Percentiles rank a stretch among this genome's conserved stretches.
These are phyloP conservation scores for Sebastes vulpes DNA, from an alignment of 2,797 vertebrate species.

Conservation along the genomic window DNA sequence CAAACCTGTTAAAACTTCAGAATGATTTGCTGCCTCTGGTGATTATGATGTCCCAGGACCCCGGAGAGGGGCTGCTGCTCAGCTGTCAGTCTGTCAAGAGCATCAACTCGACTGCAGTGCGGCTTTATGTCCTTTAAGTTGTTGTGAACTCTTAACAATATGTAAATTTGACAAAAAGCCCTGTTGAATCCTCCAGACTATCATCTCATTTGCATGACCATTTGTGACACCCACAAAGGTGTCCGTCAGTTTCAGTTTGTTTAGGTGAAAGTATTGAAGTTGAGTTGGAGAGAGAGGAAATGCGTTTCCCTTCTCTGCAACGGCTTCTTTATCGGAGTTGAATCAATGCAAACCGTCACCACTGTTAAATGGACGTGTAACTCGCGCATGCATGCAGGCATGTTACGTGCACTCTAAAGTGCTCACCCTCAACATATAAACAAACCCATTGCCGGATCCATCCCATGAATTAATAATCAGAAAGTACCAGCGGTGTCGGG, in stretches of 20 bases:
- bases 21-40: neutral
- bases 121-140: conserved; percentile 6
- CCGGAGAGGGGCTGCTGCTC: neutral
- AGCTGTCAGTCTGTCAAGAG: conserved; percentile 20
- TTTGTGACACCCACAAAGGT: conserved; percentile 2
- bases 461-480: conserved; percentile 48
- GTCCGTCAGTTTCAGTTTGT: conserved; percentile 4
- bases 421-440: neutral
- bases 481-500: conserved; percentile 5
- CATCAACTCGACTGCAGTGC: conserved; percentile 1
- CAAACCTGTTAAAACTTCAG: neutral
- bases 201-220: conserved; percentile 16
- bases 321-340: neutral
- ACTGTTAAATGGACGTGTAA: neutral
- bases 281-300: neutral
- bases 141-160: conserved; percentile 1
- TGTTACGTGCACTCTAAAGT: neutral
- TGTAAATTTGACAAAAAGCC: neutral
- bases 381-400: neutral
- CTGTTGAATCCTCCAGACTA: neutral
- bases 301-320: no score
- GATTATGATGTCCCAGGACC: neutral
- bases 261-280: neutral
- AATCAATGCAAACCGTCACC: neutral
- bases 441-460: conserved; percentile 12